A percentile compares a stretch with the other conserved stretches of the same genome.
phyloP scores from a whole-genome alignment of 1,140 invertebrate genomes.

The Phortica variegata region DNA sequence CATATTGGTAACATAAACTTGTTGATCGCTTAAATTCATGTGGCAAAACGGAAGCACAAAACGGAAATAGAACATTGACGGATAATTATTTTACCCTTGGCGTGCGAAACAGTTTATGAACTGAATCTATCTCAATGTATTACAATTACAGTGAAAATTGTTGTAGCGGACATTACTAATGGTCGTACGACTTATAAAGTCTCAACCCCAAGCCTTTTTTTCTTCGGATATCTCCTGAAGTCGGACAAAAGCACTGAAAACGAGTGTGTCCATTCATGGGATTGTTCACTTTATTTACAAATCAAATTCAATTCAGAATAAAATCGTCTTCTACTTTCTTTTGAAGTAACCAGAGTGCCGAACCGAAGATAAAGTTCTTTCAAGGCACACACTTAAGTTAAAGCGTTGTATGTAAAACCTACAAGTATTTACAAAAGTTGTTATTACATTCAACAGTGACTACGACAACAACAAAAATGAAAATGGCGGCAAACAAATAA shows the following conservation, averaged over 20 bases:
- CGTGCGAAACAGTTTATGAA: constrained; percentile 30
- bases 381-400: constrained; percentile 11
- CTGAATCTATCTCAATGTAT: not conserved
- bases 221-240: constrained; percentile 22
- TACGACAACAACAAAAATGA: no score
- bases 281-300: no score
- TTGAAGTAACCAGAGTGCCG: constrained; percentile 20
- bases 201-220: no score
- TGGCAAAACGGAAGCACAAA: constrained; percentile 35
- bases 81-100: no score
- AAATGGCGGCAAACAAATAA: constrained; percentile 16
- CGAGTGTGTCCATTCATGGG: no score
- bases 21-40: constrained; percentile 51
- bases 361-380: constrained; percentile 33
- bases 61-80: no score
- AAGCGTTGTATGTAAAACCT: constrained; percentile 1
- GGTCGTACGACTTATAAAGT: not conserved
- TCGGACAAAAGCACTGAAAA: constrained; percentile 34
- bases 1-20: constrained; percentile 24
- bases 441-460: not conserved
- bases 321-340: no score
- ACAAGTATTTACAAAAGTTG: constrained; percentile 7
- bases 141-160: not conserved
- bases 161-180: not conserved
- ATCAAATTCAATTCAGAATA: no score